phyloP scores from a whole-genome alignment of 2,113 vertebrate genomes.

The Typhlomys cinereus region DNA sequence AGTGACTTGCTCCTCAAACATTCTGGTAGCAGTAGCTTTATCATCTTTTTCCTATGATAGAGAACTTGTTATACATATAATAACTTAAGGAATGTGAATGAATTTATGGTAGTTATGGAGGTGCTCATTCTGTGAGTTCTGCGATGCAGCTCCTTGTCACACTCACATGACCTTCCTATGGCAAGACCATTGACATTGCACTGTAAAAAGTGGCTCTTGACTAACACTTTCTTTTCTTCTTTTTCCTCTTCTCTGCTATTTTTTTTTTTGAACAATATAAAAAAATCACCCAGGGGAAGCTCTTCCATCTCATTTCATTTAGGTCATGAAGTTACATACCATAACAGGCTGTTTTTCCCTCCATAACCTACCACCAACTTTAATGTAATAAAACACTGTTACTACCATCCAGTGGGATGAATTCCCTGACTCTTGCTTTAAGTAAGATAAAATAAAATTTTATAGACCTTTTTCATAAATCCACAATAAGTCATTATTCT shows the following conservation, averaged over 20 bases:
- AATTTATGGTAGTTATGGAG: not conserved
- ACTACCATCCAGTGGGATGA: constrained; percentile 59
- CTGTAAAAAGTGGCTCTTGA: not conserved
- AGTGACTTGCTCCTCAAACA: not conserved
- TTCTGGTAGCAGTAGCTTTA: not conserved
- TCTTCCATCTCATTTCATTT: constrained; percentile 48
- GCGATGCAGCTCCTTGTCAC: not conserved
- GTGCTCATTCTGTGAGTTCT: not conserved
- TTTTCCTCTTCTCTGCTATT: not conserved
- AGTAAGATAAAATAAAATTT: constrained; percentile 78
- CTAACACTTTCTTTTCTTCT: not conserved
- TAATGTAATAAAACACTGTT: constrained; percentile 75
- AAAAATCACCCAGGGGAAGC: constrained; percentile 13
- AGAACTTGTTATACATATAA: not conserved
- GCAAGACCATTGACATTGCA: not conserved
- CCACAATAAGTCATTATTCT: constrained; percentile 67
- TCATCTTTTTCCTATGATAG: not conserved
- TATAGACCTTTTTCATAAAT: constrained; percentile 70
- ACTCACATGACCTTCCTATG: not conserved
- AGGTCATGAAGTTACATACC: constrained; percentile 57
- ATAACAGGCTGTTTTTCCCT: constrained; percentile 59
- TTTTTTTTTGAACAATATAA: not conserved
- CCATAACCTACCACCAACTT: constrained; percentile 58
- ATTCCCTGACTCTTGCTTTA: constrained; percentile 73
- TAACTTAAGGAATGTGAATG: not conserved